phyloP scores from a whole-genome alignment of 2,113 vertebrate genomes.

The Chionis minor region DNA sequence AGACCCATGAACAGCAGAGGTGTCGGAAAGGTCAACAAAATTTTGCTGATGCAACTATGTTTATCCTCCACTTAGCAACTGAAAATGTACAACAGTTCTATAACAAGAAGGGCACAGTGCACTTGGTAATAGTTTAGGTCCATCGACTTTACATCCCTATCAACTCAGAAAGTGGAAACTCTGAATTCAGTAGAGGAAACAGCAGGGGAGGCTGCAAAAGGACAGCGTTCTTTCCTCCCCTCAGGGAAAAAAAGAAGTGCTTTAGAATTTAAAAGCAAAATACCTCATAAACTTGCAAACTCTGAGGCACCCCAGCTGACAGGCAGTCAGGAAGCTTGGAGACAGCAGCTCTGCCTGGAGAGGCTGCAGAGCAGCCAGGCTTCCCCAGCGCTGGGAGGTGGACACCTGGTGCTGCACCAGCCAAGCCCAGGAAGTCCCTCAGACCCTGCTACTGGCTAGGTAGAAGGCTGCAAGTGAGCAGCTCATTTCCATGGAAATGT shows the following conservation, averaged over 20 bases:
- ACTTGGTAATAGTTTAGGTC: background rate
- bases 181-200: background rate
- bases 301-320: background rate
- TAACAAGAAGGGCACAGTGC: background rate
- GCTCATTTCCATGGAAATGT: background rate
- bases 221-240: background rate
- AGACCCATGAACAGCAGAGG: background rate
- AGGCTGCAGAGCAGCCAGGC: background rate
- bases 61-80: background rate
- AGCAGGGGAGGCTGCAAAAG: background rate
- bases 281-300: background rate
- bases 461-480: background rate
- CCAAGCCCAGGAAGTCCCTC: background rate
- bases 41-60: constrained; percentile 2
- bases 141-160: background rate
- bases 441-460: background rate
- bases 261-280: background rate
- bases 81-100: background rate
- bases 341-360: background rate
- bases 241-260: background rate
- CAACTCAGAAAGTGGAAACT: background rate
- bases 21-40: background rate
- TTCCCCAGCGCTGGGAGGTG: background rate
- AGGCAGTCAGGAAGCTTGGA: background rate
- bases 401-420: no score